Conservation (phyloP, 2,888 invertebrate genomes). For the Fragum sueziense region DNA sequence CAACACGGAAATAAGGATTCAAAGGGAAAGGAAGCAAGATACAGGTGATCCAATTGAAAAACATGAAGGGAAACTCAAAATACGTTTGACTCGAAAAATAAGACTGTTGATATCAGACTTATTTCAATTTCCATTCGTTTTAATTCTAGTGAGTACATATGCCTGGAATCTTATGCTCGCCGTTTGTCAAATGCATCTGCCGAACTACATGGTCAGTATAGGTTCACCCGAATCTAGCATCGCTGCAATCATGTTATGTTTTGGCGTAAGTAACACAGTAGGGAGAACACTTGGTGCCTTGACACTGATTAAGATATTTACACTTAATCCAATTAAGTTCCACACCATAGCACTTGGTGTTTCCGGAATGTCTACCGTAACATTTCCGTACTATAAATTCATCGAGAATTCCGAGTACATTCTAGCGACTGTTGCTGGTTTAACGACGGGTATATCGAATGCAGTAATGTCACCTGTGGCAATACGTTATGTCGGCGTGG, state of each 20-base stretch:
- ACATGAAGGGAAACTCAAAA: not conserved
- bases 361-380: conserved; percentile 32
- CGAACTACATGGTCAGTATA: conserved; percentile 39
- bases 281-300: conserved; percentile 42
- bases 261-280: conserved; percentile 36
- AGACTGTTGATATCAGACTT: not conserved
- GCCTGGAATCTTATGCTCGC: conserved; percentile 47
- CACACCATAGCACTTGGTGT: conserved; percentile 35
- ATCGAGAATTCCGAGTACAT: conserved; percentile 16
- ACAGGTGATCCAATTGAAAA: not conserved
- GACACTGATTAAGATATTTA: conserved; percentile 1
- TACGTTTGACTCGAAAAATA: not conserved
- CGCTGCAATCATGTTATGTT: conserved; percentile 45
- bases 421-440: conserved; percentile 40
- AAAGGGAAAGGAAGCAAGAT: not conserved
- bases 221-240: conserved; percentile 28
- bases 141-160: conserved; percentile 46
- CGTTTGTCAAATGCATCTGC: conserved; percentile 49
- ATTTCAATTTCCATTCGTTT: conserved; percentile 22
- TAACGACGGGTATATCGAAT: conserved; percentile 53
- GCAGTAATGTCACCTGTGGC: conserved; percentile 55
- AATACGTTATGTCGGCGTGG: conserved; percentile 46
- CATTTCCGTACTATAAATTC: conserved; percentile 41
- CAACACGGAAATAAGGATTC: conserved; percentile 28
- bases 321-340: conserved; percentile 25